These are phyloP conservation scores for Philhelius pedissequus DNA, from an alignment of 2,888 invertebrate species.

Conservation along the genomic window DNA sequence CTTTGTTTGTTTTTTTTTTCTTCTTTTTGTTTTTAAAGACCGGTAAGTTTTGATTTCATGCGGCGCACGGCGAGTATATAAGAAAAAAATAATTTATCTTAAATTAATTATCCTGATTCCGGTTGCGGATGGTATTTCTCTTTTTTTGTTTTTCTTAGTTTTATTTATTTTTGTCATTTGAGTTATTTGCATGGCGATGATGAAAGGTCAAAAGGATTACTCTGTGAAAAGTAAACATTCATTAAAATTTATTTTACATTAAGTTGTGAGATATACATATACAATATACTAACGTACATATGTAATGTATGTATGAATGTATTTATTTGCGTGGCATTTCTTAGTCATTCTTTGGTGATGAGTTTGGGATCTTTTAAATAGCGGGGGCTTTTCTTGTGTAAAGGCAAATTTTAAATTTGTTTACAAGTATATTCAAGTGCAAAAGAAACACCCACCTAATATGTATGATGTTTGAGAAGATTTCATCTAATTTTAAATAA, in stretches of 20 bases:
- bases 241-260: constrained; percentile 51
- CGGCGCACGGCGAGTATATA: neutral
- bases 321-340: neutral
- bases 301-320: neutral
- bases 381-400: neutral
- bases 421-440: neutral
- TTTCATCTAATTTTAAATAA: neutral
- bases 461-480: neutral
- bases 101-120: constrained; percentile 14
- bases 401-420: neutral
- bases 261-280: neutral
- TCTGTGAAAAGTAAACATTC: constrained; percentile 34
- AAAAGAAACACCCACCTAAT: neutral
- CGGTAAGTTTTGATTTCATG: neutral
- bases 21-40: neutral
- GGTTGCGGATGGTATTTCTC: neutral
- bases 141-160: neutral
- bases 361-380: neutral
- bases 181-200: constrained; percentile 11
- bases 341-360: neutral
- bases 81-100: neutral
- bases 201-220: constrained; percentile 20
- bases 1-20: neutral
- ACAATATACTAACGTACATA: too few species aligned
- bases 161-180: constrained; percentile 4